phyloP scores from a whole-genome alignment of 2,113 vertebrate species.

The Pseudolaguvia tuberculata region DNA sequence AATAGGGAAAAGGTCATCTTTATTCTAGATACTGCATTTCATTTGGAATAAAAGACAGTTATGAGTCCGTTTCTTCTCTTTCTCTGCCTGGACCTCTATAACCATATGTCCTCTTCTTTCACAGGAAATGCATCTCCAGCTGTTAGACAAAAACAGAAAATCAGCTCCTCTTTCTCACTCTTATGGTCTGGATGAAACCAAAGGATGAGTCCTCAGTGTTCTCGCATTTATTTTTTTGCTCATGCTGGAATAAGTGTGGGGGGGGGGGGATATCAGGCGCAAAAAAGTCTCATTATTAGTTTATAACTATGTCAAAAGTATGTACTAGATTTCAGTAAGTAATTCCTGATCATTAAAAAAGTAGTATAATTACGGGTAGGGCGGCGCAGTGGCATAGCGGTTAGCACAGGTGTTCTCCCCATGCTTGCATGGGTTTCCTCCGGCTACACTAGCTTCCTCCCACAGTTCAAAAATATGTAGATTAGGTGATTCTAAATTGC shows the following conservation, averaged over 20 bases:
- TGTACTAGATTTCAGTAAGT: no score
- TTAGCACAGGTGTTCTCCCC: no score
- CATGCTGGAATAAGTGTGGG: constrained; percentile 55
- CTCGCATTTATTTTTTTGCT: constrained; percentile 52
- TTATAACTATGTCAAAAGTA: neutral
- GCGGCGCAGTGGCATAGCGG: no score
- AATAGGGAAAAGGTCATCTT: constrained; percentile 27
- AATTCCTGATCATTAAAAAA: no score
- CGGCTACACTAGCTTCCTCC: no score
- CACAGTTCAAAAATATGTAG: no score
- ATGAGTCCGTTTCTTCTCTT: constrained; percentile 27
- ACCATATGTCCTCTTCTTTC: constrained; percentile 30
- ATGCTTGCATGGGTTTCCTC: no score
- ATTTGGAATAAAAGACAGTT: constrained; percentile 27
- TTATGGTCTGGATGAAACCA: constrained; percentile 1
- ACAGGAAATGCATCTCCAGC: constrained; percentile 62
- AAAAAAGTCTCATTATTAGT: constrained; percentile 7
- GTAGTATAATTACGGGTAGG: no score
- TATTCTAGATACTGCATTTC: constrained; percentile 1
- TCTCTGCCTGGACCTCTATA: neutral
- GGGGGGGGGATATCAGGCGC: constrained; percentile 57
- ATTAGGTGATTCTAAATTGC: no score
- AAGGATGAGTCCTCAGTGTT: constrained; percentile 32
- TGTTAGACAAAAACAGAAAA: constrained; percentile 61
- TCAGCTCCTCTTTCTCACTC: constrained; percentile 46